These are phyloP conservation scores for Lipophrys pholis DNA, from an alignment of 2,113 vertebrate species.

Conservation along the genomic window DNA sequence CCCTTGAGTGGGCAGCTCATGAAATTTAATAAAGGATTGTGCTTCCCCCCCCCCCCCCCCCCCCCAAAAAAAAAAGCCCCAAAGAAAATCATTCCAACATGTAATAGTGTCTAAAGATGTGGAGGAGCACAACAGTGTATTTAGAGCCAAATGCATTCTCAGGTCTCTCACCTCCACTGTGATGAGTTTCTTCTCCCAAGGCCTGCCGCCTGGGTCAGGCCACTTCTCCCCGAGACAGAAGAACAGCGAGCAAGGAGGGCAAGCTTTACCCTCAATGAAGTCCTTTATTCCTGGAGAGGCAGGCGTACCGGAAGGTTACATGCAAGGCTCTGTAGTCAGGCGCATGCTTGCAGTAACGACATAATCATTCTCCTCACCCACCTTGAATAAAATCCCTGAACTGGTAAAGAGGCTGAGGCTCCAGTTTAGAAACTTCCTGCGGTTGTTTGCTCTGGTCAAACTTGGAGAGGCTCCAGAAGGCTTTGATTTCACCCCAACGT, in stretches of 20 bases:
- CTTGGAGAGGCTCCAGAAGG: conserved; percentile 80
- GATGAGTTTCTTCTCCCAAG: conserved; percentile 89
- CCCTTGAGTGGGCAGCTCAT: conserved; percentile 15
- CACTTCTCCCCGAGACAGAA: conserved; percentile 90
- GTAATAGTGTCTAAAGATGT: conserved; percentile 14
- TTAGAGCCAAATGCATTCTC: conserved; percentile 12
- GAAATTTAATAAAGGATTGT: conserved; percentile 33
- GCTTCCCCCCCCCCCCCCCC: no score
- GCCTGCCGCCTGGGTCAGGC: conserved; percentile 81
- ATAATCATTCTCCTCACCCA: conserved; percentile 44
- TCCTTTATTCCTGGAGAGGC: conserved; percentile 78
- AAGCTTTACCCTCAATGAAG: conserved; percentile 69
- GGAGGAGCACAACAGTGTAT: conserved; percentile 1
- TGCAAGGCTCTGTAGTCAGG: background rate
- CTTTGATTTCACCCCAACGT: conserved; percentile 63
- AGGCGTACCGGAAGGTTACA: background rate
- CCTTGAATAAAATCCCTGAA: conserved; percentile 83
- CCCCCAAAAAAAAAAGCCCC: background rate
- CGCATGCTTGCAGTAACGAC: background rate
- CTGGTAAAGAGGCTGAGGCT: conserved; percentile 65
- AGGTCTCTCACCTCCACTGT: conserved; percentile 85
- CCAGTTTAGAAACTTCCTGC: conserved; percentile 77
- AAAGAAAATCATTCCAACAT: background rate
- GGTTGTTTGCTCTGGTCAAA: conserved; percentile 62
- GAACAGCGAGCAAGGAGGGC: conserved; percentile 85